Base-by-base conservation (phyloP, 2,113 vertebrate species). In the Actenoides hombroni region DNA sequence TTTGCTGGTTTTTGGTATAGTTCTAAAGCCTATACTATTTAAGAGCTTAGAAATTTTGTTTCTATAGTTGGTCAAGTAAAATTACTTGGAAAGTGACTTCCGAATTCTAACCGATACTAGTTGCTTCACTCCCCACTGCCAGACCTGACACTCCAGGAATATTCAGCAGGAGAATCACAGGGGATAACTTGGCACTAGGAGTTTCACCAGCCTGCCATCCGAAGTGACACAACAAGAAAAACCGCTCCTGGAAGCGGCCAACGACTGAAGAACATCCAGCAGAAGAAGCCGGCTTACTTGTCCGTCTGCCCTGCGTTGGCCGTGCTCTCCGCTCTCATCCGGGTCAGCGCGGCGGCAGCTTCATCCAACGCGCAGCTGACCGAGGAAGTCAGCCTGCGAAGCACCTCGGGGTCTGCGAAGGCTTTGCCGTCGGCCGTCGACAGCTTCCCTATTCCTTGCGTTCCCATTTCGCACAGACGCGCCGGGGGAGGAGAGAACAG, bases 291-390 rank as follows among this genome's bases (percentile, higher is more conserved):
- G 96, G 97, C 99, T 99, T 99, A 99, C 99, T 99, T 99, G 99
- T 99, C 99, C 56, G 99, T 99, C 98, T 99, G 99, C 97, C 99
- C 99, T 86, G 99, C 98, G 91, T 98, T 99, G 40, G 99, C 98
- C 78, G 99, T 99, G 98, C 99, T 99, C 97, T 99, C 99, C 3
- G 99, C 99, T 98, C 99, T 99, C 99, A 99, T 99, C 15, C 99
- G 99, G 42, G 99, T 99, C 83, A 99, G 99, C 67, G 99, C 99
- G 77, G 99, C 99, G 26, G 99, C 99, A 61, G 99, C 99, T 98
- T 99, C 99, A 93, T 99, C 99, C 98, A 99, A 98, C 63, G 99
- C 99, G 83, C 99, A 99, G 95, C 99, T 99, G 97, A 99, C 99
- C 37, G 99, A 99, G 8, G 99, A 99, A 5, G 99, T 99, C 98